Percentiles rank a stretch among this genome's conserved stretches.
phyloP scores from a whole-genome alignment of 2,113 vertebrate genomes.

The Promerops cafer region DNA sequence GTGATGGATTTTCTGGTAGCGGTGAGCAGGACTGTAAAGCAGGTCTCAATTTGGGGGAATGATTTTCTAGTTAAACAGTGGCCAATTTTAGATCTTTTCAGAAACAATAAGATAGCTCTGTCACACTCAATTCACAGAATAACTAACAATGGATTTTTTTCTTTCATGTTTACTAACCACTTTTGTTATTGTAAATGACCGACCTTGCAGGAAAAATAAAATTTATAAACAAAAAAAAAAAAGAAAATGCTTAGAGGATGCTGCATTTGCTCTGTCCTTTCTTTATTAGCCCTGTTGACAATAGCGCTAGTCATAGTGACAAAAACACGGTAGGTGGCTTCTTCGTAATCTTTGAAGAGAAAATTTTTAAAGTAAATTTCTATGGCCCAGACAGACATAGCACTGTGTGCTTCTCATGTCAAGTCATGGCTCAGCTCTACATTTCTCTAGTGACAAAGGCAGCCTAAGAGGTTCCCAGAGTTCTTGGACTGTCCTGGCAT shows the following conservation, averaged over 20 bases:
- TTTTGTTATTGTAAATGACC: neutral
- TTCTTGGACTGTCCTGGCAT: neutral
- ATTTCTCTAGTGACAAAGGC: neutral
- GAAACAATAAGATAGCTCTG: neutral
- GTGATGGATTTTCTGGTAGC: neutral
- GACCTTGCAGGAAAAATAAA: neutral
- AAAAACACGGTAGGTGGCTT: neutral
- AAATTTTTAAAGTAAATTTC: neutral
- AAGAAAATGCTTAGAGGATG: neutral
- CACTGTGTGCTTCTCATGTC: neutral
- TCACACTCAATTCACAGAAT: neutral
- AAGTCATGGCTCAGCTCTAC: neutral
- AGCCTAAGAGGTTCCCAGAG: neutral
- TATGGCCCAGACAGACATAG: neutral
- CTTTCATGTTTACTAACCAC: neutral
- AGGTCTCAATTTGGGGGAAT: neutral
- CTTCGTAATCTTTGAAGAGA: neutral
- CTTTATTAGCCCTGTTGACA: neutral
- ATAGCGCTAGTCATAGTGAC: neutral
- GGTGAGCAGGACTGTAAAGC: neutral
- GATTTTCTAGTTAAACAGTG: neutral
- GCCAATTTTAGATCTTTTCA: constrained; percentile 9
- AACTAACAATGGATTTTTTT: neutral
- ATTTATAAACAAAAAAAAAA: neutral
- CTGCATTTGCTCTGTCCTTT: neutral